A percentile compares a stretch with the other conserved stretches of the same genome.
Conservation (phyloP, 2,888 invertebrate genomes). For the Horisme vitalbata region DNA sequence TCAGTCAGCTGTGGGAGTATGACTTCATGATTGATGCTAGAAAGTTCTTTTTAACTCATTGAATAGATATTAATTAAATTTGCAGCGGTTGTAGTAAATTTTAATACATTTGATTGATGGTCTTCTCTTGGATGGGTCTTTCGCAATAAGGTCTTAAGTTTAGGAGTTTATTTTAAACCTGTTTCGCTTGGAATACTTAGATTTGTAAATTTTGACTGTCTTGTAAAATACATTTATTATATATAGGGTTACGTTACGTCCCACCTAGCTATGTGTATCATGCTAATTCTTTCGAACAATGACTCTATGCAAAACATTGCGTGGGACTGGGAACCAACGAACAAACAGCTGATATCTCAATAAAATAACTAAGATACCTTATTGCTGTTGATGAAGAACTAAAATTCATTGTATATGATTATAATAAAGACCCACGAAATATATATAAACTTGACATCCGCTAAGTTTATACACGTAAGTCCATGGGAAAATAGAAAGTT, state of each 20-base stretch:
- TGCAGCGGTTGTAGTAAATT: constrained; percentile 5
- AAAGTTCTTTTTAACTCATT: constrained; percentile 39
- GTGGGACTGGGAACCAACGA: constrained; percentile 57
- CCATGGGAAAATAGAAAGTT: constrained; percentile 55
- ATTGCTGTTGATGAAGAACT: constrained; percentile 3
- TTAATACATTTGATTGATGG: background rate
- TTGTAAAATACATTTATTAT: too few species aligned
- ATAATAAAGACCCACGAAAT: constrained; percentile 14
- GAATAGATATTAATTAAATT: background rate
- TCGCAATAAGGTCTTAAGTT: too few species aligned
- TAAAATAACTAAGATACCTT: constrained; percentile 6
- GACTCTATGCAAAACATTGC: constrained; percentile 54
- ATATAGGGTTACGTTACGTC: background rate
- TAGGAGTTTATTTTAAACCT: too few species aligned
- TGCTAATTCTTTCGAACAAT: constrained; percentile 52
- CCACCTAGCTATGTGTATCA: constrained; percentile 31
- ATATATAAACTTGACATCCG: constrained; percentile 38
- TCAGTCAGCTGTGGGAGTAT: constrained; percentile 51
- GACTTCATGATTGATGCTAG: constrained; percentile 36
- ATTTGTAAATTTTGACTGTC: too few species aligned
- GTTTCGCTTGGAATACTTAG: too few species aligned
- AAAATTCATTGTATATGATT: background rate
- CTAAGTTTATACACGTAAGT: constrained; percentile 35
- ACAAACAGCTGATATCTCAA: constrained; percentile 14
- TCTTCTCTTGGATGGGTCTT: background rate